Evolutionary conservation across 2,797 vertebrate genomes (phyloP), one percentile per base, ranked within the genome.

Genomic region (Liparis tanakae): DNA sequence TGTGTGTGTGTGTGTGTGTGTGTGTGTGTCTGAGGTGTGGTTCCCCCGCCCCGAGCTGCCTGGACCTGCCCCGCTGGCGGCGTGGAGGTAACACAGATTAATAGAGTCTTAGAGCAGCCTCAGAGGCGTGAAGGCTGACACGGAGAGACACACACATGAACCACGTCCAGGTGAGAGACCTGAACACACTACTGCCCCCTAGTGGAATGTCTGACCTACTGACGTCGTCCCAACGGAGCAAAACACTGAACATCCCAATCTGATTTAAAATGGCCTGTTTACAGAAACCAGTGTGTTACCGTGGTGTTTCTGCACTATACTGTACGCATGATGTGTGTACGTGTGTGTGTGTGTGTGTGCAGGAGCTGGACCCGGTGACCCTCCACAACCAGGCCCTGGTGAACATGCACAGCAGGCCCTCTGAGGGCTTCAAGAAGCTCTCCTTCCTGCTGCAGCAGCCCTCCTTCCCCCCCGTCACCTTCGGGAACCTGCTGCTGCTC

Each of bases 301-400:
- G 7, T 0, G 0, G 13, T 46, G 48, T 55, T 4, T 61, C 8
- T 14, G 22, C n/a, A 41, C 4, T 58, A 30, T 30, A 30, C 25
- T 30, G 25, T 30, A 30, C 4, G 37, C 25, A 30, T 30, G 25
- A n/a, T 30, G 25, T 36, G 3, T 25, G 22, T 30, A 3, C 30
- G 53, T 54, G 25, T 54, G 51, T 63, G 12, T 74, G 20, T 70
- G 14, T 76, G 58, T 59, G 18, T 18, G 33, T 12, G 5, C 76
- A 96, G 85, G 98, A 99, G 88, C 80, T 99, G 79, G 98, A 99
- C 72, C 95, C 97, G 0, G 97, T 99, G 79, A 99, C 97, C 0
- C 94, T 99, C 70, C 98, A 99, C 88, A 99, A 99, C 91, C 97
- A 99, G 88, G 98, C 98, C 0, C 93, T 99, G 25, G 88, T 99